phyloP scores from a whole-genome alignment of 2,888 invertebrate genomes.

The Diogma glabrata region DNA sequence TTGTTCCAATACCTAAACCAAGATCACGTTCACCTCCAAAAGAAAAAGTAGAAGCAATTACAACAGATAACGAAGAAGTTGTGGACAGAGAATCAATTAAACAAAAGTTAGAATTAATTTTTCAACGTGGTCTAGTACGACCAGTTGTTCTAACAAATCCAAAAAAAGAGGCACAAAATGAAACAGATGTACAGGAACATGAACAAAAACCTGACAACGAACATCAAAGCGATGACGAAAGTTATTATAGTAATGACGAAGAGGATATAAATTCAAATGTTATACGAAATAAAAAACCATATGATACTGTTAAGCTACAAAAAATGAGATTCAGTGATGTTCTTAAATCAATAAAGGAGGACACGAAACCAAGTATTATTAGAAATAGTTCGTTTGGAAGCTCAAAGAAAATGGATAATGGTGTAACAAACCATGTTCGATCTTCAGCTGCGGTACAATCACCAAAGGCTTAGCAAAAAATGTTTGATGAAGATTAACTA shows the following conservation, averaged over 20 bases:
- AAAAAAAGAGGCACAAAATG: too few species aligned
- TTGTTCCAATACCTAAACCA: not conserved
- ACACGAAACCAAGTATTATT: constrained; percentile 11
- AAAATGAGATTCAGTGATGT: constrained; percentile 6
- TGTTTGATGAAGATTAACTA: too few species aligned
- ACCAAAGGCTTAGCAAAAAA: too few species aligned
- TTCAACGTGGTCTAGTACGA: constrained; percentile 28
- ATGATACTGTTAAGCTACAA: constrained; percentile 8
- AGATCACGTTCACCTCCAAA: constrained; percentile 1
- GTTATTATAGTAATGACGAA: not conserved
- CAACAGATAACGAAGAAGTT: constrained; percentile 10
- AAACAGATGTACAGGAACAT: too few species aligned
- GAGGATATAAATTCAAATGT: not conserved
- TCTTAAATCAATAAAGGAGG: constrained; percentile 6
- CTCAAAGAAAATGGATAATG: too few species aligned
- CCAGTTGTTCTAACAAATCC: not conserved
- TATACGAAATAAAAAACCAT: constrained; percentile 5
- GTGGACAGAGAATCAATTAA: constrained; percentile 22
- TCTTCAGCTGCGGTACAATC: too few species aligned
- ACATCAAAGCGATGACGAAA: not conserved
- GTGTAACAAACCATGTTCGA: too few species aligned
- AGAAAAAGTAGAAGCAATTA: not conserved
- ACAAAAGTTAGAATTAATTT: constrained; percentile 29
- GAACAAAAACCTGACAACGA: not conserved
- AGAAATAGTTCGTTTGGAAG: constrained; percentile 10